These are phyloP conservation scores for Mormyrus lacerda DNA, from an alignment of 2,113 vertebrate species.

Conservation along the genomic window DNA sequence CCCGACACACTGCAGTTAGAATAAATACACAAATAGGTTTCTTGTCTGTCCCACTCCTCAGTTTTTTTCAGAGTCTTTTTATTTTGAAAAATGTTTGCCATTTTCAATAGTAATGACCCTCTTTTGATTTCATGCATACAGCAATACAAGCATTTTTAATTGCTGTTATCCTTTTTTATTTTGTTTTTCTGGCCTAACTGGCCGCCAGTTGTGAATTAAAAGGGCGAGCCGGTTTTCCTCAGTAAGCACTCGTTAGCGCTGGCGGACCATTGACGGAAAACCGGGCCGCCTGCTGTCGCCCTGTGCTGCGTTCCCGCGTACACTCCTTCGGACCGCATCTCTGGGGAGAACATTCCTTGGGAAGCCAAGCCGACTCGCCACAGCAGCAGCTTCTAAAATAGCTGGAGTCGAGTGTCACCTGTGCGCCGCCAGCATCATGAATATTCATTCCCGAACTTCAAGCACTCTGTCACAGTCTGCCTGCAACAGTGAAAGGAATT, in stretches of 20 bases:
- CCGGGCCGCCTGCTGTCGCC: slow-evolving; percentile 18
- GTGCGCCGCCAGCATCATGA: slow-evolving; percentile 52
- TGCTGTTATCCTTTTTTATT: not conserved
- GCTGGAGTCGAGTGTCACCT: slow-evolving; percentile 62
- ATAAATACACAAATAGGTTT: slow-evolving; percentile 42
- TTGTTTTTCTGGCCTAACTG: not conserved
- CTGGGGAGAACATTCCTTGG: slow-evolving; percentile 2
- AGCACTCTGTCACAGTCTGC: slow-evolving; percentile 42
- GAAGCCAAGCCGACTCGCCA: slow-evolving; percentile 33
- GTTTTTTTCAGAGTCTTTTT: not conserved
- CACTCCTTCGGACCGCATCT: slow-evolving; percentile 25
- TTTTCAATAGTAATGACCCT: slow-evolving; percentile 1
- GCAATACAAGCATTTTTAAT: not conserved
- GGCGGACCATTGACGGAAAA: not conserved
- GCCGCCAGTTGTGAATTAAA: not conserved
- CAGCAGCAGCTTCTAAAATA: slow-evolving; percentile 46
- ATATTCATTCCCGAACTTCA: slow-evolving; percentile 54
- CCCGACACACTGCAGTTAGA: slow-evolving; percentile 49
- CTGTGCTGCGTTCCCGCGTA: slow-evolving; percentile 58
- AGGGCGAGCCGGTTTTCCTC: not conserved
- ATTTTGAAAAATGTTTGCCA: slow-evolving; percentile 11
- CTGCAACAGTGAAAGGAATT: slow-evolving; percentile 22
- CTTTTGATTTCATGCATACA: not conserved
- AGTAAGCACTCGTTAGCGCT: not conserved
- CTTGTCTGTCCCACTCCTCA: not conserved